phyloP scores from a whole-genome alignment of 2,797 vertebrate species.

The Malacoraja senta region DNA sequence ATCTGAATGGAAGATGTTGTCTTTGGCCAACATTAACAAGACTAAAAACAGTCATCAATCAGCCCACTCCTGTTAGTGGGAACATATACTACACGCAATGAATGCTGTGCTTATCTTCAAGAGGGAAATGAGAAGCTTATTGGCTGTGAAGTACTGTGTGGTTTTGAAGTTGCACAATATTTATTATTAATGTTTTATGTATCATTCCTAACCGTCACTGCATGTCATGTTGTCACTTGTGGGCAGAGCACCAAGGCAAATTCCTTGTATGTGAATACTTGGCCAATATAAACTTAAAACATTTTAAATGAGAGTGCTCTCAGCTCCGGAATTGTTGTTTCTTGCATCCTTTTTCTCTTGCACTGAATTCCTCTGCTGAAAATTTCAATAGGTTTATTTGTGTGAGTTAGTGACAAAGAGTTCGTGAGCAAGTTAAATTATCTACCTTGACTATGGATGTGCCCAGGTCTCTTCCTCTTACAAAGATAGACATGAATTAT shows the following conservation, averaged over 20 bases:
- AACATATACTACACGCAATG: background rate
- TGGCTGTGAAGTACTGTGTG: background rate
- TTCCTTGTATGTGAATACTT: no score
- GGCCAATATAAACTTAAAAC: no score
- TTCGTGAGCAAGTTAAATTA: background rate
- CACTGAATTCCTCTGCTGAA: background rate
- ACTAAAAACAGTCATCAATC: background rate
- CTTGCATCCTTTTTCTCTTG: no score
- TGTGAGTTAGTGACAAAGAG: background rate
- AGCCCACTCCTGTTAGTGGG: background rate
- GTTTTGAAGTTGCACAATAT: background rate
- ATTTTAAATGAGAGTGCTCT: background rate
- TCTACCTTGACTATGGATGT: background rate
- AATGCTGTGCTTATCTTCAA: background rate
- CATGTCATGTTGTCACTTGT: no score
- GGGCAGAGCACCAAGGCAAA: no score
- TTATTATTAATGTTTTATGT: no score
- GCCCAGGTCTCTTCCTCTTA: background rate
- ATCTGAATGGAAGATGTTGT: background rate
- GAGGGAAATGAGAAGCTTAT: background rate
- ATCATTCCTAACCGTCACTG: no score
- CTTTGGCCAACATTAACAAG: background rate
- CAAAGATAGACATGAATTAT: background rate
- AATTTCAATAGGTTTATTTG: background rate
- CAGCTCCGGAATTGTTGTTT: background rate